Evolutionary conservation across 1,140 invertebrate species (phyloP), one percentile per base, ranked within the genome.

Genomic region (Popillia japonica): DNA sequence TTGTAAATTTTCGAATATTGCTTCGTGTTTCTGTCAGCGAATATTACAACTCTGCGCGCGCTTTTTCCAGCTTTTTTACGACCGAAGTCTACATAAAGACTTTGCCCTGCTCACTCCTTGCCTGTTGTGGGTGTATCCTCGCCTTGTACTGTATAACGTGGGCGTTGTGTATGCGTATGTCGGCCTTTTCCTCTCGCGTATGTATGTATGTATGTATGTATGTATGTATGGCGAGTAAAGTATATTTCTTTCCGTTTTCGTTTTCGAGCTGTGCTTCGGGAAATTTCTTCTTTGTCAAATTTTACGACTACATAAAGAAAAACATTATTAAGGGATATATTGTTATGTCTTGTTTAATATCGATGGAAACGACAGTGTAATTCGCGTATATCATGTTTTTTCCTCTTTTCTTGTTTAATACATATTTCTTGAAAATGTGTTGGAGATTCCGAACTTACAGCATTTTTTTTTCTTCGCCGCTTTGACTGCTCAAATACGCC

Each of bases 21-120:
- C 61, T 27, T 22, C 23, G 61, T 64, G 61, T 64, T 64, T 64
- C 61, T 64, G 61, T 64, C 61, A 64, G 61, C 61, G 61, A 22
- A 22, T 64, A 64, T 20, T 8, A 22, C 23, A 64, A n/a, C 20
- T 64, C 17, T 17, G 8, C n/a, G 61, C n/a, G 55, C 61, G 61
- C 61, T n/a, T 17, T 64, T 23, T 64, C 61, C 61, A 23, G 61
- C 20, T 64, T 64, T 64, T 64, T 64, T 64, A 64, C 61, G 61
- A 64, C 17, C 61, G 61, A 27, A 59, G 22, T 64, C 17, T 64
- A 64, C 22, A 64, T 64, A 23, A 64, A 23, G 23, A 64, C n/a
- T 14, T n/a, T n/a, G n/a, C n/a, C n/a, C n/a, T n/a, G n/a, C n/a
- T n/a, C n/a, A n/a, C n/a, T n/a, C n/a, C n/a, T n/a, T n/a, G n/a